Conservation (phyloP, 2,113 vertebrate species). For the pig (Sus scrofa) region T2T-Sscrofa CM000824.6:220678001-220678500, state of each 20-base stretch:
- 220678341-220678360: background rate
- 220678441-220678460: too few relatives aligned
- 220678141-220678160: background rate
- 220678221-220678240: background rate
- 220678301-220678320: background rate
- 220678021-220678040: background rate
- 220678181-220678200: background rate
- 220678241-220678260: background rate
- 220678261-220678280: background rate
- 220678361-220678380: background rate
- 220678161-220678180: background rate
- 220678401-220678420: background rate
- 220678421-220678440: too few relatives aligned
- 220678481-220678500: too few relatives aligned
- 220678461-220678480: too few relatives aligned
- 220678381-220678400: background rate
- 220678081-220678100: background rate
- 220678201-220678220: background rate
- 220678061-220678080: background rate
- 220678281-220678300: background rate
- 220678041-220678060: background rate
- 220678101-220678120: background rate
- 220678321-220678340: fast-evolving
- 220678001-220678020: background rate
- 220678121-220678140: background rate